phyloP scores from a whole-genome alignment of 1,140 invertebrate species.

The Neocloeon triangulifer region DNA sequence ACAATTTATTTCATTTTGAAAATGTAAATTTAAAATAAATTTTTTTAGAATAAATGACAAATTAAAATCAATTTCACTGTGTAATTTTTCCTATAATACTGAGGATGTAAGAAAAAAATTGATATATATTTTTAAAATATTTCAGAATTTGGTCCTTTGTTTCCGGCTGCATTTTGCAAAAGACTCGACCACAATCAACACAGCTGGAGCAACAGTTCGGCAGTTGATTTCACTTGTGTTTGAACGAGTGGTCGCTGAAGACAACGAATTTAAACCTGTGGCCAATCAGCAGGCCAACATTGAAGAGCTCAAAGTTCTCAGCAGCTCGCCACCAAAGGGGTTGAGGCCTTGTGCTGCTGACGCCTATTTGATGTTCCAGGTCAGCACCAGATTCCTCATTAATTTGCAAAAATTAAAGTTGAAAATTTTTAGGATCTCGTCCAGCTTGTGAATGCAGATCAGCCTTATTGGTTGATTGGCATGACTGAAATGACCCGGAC shows the following conservation, averaged over 20 bases:
- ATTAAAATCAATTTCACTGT: too few species aligned
- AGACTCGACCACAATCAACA: constrained; percentile 84
- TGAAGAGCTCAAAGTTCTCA: constrained; percentile 56
- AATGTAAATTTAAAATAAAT: too few species aligned
- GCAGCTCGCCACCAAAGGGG: constrained; percentile 50
- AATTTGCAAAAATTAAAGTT: constrained; percentile 6
- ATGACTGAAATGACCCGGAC: constrained; percentile 94
- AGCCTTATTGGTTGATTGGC: constrained; percentile 81
- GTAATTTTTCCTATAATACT: too few species aligned
- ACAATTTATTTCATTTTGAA: too few species aligned
- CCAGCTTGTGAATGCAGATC: constrained; percentile 87
- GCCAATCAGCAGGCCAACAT: constrained; percentile 30
- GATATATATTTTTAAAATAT: too few species aligned
- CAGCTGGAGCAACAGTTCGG: constrained; percentile 86
- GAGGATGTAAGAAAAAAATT: too few species aligned
- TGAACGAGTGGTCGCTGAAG: constrained; percentile 67
- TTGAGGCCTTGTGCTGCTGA: constrained; percentile 76
- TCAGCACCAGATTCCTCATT: constrained; percentile 20
- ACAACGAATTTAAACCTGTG: constrained; percentile 22
- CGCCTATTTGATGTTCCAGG: constrained; percentile 88
- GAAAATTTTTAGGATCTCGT: constrained; percentile 59
- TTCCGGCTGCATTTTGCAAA: constrained; percentile 87
- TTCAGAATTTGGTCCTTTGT: constrained; percentile 81
- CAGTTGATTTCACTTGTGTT: constrained; percentile 93
- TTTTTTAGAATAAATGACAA: too few species aligned